Base-by-base conservation (phyloP, 2,113 vertebrate species). In the Dendrocopos noguchii region DNA sequence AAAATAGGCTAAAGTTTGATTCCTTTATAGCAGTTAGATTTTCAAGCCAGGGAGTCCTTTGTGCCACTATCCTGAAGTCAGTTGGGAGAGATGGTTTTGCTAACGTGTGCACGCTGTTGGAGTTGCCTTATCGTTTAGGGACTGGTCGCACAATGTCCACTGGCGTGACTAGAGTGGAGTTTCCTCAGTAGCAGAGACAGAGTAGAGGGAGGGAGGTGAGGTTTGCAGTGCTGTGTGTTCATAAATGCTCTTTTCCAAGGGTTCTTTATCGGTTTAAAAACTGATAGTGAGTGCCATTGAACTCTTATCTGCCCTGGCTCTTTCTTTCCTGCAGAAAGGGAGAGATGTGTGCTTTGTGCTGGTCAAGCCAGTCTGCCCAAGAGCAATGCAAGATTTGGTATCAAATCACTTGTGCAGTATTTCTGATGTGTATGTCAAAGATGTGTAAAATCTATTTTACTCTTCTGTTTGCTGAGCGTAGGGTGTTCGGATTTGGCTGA, bases 401-500 rank as follows among this genome's bases (percentile, higher is more conserved):
- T 78, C 16, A 89, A 93, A 92, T 92, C 15, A 72, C 31, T 78
- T 86, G 64, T 85, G 76, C 88, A 88, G 90, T 94, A 84, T 65
- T 95, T 90, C 61, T 74, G 87, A 81, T 0, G 0, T 59, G 52
- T 87, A 77, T 88, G 89, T 95, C 64, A 93, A 85, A 46, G 83
- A 73, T 95, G 91, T 88, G 33, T 92, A 77, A 87, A 86, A 90
- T 92, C 89, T 84, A 67, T 60, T 93, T 80, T 63, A 70, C 84
- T 65, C 74, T 91, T 90, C 67, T 64, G 42, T 82, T 84, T 89
- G 70, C 75, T 77, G 79, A 92, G 77, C 42, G 7, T 50, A 83
- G 77, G 36, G 52, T 97, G 87, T 90, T 92, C 88, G 96, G 74
- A 76, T 95, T 97, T 97, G 96, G 87, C 88, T 67, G 63, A 87